Evolutionary conservation across 2,888 invertebrate species (phyloP).

Genomic region (Melikaiella ostensackeni): DNA sequence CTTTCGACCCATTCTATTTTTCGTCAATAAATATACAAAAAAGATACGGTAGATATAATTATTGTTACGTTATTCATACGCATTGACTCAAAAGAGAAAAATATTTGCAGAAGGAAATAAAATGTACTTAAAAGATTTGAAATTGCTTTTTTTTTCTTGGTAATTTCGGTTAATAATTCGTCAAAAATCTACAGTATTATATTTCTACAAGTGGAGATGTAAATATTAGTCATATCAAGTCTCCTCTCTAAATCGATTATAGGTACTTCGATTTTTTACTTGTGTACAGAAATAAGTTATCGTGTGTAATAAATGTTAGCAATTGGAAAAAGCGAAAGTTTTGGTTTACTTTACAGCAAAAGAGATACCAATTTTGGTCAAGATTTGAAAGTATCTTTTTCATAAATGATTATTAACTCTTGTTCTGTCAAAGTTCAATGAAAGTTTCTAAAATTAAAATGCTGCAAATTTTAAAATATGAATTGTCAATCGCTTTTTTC

Average conservation of each 20-base stretch:
- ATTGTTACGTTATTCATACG: neutral
- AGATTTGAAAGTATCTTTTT: neutral
- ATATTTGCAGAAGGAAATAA: slow-evolving; percentile 9
- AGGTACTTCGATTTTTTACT: slow-evolving; percentile 56
- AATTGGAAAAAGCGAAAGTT: slow-evolving; percentile 41
- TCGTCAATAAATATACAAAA: no score
- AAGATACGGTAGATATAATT: no score
- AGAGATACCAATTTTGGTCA: neutral
- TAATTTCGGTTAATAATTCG: neutral
- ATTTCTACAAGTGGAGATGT: slow-evolving; percentile 28
- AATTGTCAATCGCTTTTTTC: neutral
- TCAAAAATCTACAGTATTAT: slow-evolving; percentile 10
- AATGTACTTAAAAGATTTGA: neutral
- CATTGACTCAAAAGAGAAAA: neutral
- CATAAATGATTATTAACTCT: no score
- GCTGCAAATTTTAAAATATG: neutral
- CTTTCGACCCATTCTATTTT: no score
- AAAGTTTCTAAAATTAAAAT: neutral
- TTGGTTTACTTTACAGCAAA: neutral
- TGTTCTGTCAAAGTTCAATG: neutral
- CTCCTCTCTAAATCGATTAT: slow-evolving; percentile 4
- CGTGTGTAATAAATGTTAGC: slow-evolving; percentile 48
- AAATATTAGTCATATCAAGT: slow-evolving; percentile 42
- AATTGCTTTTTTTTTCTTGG: neutral
- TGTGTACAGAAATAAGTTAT: slow-evolving; percentile 55